Base-by-base conservation (phyloP, 2,797 vertebrate species). In the Dendrocincla fuliginosa region DNA sequence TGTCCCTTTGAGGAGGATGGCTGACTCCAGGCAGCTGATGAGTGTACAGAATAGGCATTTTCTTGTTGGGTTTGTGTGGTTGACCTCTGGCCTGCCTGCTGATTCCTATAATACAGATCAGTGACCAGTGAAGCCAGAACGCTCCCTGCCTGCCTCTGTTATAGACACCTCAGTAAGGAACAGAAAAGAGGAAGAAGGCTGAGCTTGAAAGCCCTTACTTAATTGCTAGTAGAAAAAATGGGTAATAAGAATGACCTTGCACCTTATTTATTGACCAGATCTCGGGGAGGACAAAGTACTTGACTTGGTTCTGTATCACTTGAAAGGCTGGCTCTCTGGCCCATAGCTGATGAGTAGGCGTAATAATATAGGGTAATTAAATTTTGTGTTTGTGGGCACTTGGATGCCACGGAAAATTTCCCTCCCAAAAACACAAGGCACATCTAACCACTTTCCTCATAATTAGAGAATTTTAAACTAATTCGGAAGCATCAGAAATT, bases 1-100 rank as follows among this genome's bases (percentile, higher is more conserved):
- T 78, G 73, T 89, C 84, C 84, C 84, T 97, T 96, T 96, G 96
- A 97, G 96, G 68, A 93, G 82, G 89, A 86, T 85, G 23, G 24
- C 89, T 95, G 90, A 93, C 87, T 96, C 60, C 32, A 92, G 84
- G 77, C 50, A 55, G 79, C 82, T 92, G 84, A 95, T 89, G 85
- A 79, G 32, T 88, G 78, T 59, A 93, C 83, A 91, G 94, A 95
- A 95, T 33, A 61, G 90, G 91, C 84, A 41, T 85, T 86, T 89
- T 83, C 81, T 91, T 93, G 68, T 94, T 93, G 90, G 85, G 84
- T 94, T 96, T 89, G 88, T 95, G 94, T 91, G 74, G 86, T 77
- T 96, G 95, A 96, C 94, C 96, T 95, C 84, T 94, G 93, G 87
- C 84, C 87, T 96, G 55, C 90, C 84, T 93, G 93, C 93, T 96